These are phyloP conservation scores for Thomomys bottae DNA, from an alignment of 2,113 vertebrate species.

Conservation along the genomic window DNA sequence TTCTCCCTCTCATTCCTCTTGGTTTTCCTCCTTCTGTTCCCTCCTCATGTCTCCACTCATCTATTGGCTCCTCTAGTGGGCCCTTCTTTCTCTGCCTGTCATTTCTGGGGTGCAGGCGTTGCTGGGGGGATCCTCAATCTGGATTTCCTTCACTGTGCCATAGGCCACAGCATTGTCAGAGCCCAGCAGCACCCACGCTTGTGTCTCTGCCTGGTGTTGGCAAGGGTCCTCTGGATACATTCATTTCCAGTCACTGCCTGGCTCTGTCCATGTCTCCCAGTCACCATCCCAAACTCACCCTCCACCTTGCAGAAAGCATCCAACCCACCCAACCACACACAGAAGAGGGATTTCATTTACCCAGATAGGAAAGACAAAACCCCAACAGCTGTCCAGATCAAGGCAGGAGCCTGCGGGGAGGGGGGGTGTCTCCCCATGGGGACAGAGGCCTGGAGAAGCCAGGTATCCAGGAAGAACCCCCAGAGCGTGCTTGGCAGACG, in stretches of 20 bases:
- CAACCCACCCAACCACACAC: neutral
- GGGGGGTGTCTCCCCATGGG: neutral
- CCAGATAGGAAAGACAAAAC: conserved; percentile 25
- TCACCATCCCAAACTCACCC: neutral
- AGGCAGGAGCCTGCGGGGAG: neutral
- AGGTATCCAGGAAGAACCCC: neutral
- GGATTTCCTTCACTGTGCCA: too few relatives aligned
- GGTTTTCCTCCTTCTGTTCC: too few relatives aligned
- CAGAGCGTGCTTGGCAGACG: neutral
- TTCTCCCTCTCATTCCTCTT: neutral
- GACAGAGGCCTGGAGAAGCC: neutral
- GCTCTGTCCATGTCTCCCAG: too few relatives aligned
- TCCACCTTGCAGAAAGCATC: neutral
- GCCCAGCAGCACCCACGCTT: neutral
- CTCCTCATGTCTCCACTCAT: too few relatives aligned
- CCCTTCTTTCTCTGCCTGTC: too few relatives aligned
- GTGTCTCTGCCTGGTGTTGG: neutral
- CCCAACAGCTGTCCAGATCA: conserved; percentile 32
- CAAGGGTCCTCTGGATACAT: neutral
- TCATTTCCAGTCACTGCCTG: too few relatives aligned
- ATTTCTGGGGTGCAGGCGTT: neutral
- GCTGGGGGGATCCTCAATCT: too few relatives aligned
- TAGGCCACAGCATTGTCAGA: neutral
- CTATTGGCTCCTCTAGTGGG: too few relatives aligned
- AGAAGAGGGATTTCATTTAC: conserved; percentile 55